These are phyloP conservation scores for Tetrax tetrax DNA, from an alignment of 2,113 vertebrate species.

Conservation along the genomic window DNA sequence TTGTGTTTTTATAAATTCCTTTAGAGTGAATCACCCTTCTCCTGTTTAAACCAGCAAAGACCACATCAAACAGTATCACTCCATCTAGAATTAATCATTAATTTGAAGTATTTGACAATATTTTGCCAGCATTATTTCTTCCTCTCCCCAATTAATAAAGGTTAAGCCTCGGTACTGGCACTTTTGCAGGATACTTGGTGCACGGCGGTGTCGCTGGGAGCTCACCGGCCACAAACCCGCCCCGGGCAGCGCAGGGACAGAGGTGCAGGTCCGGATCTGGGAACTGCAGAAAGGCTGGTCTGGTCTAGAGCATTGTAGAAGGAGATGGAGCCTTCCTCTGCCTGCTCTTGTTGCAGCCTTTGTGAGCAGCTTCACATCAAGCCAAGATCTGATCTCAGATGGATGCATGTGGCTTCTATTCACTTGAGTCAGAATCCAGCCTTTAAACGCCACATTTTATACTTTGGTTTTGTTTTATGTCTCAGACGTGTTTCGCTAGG, in stretches of 20 bases:
- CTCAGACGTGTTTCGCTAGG: slow-evolving; percentile 31
- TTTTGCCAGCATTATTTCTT: slow-evolving; percentile 50
- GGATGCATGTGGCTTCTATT: slow-evolving; percentile 41
- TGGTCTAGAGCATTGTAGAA: neutral
- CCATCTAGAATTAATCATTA: slow-evolving; percentile 79
- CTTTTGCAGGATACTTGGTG: neutral
- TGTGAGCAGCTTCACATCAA: neutral
- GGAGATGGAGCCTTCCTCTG: neutral
- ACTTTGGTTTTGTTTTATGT: slow-evolving; percentile 35
- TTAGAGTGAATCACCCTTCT: slow-evolving; percentile 72
- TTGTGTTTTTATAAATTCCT: slow-evolving; percentile 78
- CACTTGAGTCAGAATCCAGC: slow-evolving; percentile 22
- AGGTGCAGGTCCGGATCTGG: neutral
- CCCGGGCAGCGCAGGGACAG: neutral
- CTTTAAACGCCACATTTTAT: slow-evolving; percentile 17
- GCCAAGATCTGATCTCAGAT: slow-evolving; percentile 37
- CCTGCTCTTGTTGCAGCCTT: neutral
- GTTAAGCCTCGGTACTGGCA: slow-evolving; percentile 4
- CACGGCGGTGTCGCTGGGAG: neutral
- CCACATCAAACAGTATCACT: slow-evolving; percentile 75
- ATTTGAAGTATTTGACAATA: slow-evolving; percentile 66
- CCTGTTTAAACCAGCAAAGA: slow-evolving; percentile 72
- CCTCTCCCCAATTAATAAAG: slow-evolving; percentile 60
- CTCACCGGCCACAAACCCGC: neutral
- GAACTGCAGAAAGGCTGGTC: neutral